Evolutionary conservation across 2,797 vertebrate species (phyloP), one percentile per base, ranked within the genome.

Genomic region (Acrocephalus scirpaceus): DNA sequence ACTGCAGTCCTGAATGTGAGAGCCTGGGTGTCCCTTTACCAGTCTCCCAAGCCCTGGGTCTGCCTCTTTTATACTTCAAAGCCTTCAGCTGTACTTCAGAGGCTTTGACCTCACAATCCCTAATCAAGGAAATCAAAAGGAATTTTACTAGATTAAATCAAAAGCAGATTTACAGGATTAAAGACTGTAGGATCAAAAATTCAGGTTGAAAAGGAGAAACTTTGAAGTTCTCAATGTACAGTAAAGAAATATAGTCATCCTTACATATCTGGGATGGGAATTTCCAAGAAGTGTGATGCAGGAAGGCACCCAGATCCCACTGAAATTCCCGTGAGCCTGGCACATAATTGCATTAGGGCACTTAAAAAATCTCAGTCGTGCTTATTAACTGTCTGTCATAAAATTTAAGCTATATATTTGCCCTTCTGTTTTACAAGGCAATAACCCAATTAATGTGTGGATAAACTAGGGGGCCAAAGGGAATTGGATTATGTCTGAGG

Each of bases 401-500:
- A 96, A 90, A 60, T 94, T 97, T 96, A 96, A 97, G 95, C 50
- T 91, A 97, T 95, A 89, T 95, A 93, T 93, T 96, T 95, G 93
- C 93, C 91, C 93, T 94, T 96, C 92, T 94, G 84, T 96, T 97
- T 95, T 95, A 97, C 93, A 94, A 96, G 72, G 93, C 90, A 95
- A 88, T 96, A 97, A 96, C 96, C 94, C 90, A 97, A 97, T 97
- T 97, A 97, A 96, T 56, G 74, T 67, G 90, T 94, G 95, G 96
- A 93, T 97, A 97, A 97, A 97, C 96, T 85, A 88, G 88, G 81
- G 88, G 91, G 88, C 97, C 92, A 97, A 97, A 94, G 97, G 94
- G 97, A 97, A 97, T 97, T 97, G 95, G 95, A 97, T 97, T 96
- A 96, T 54, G 82, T 90, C 90, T 93, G 95, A 87, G 74, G 92